Percentiles rank a stretch among this genome's conserved stretches.
phyloP scores from a whole-genome alignment of 2,113 vertebrate genomes.

The Galemys pyrenaicus region DNA sequence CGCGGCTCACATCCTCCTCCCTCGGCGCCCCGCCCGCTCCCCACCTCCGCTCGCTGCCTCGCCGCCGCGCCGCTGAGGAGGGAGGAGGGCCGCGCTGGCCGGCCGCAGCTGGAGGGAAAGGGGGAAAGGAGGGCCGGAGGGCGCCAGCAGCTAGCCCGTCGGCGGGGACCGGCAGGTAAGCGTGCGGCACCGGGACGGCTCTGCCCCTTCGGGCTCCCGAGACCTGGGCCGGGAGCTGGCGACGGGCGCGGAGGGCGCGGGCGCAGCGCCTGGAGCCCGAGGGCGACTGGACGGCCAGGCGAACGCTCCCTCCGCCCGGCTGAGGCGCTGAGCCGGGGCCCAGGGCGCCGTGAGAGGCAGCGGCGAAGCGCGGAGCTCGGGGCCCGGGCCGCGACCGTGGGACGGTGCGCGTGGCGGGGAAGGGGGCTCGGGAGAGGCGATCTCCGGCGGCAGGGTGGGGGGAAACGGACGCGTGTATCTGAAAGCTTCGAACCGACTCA shows the following conservation, averaged over 20 bases:
- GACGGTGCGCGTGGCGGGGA: background rate
- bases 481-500: background rate
- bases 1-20: background rate
- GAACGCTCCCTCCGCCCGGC: background rate
- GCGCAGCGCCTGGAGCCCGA: background rate
- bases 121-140: constrained; percentile 29
- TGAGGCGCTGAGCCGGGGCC: background rate
- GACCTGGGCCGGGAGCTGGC: background rate
- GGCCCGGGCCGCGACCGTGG: background rate
- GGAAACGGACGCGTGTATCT: background rate
- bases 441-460: background rate
- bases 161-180: constrained; percentile 66
- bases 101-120: background rate
- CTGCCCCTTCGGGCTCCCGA: background rate
- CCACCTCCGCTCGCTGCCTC: constrained; percentile 55
- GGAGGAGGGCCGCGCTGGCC: constrained; percentile 47
- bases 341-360: background rate
- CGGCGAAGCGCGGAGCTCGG: background rate
- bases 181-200: background rate
- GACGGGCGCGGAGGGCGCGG: background rate
- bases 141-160: constrained; percentile 6
- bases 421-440: background rate
- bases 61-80: background rate
- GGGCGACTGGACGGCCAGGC: background rate
- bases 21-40: constrained; percentile 49